Base-by-base conservation (phyloP, 92 coral and sea anemone species). In the Palythoa grandis region DNA sequence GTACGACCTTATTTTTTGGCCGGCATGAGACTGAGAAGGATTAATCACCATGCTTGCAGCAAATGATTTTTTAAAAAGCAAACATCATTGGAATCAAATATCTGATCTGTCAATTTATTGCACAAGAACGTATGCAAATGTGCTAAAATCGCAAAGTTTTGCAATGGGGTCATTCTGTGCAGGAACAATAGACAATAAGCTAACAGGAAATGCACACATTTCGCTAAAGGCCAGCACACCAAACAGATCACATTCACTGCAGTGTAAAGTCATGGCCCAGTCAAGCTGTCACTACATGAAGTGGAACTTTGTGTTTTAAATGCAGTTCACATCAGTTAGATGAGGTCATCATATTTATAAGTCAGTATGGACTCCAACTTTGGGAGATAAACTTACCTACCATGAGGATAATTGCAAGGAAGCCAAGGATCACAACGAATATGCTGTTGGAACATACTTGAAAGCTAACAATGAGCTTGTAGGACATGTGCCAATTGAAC, bases 271-370 rank as follows among this genome's bases (percentile, higher is more conserved):
- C 71, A 82, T 83, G 91, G 91, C 91, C 75, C 83, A 77, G 40
- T 83, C 91, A 74, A 82, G 76, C 65, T 52, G 43, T 73, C 76
- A 80, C 67, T 66, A 75, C 69, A 40, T 66, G 73, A 84, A 83
- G 57, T 83, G 85, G 72, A 89, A 83, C 75, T 89, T 89, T 85
- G 88, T 84, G 84, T 89, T 76, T 89, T 79, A 89, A 84, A 73
- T 89, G 77, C 85, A 83, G 70, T 88, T 83, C 91, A 66, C 69
- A 89, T 89, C 88, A 52, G 88, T 84, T 77, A 83, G 74, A 76
- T 78, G 85, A 83, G 88, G 87, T 82, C 91, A 74, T 83, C 87
- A 89, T 78, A 72, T 87, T 79, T 72, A 80, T 73, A 78, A 84
- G 54, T 78, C 79, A 52, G 74, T 52, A 72, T 79, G 84, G 89